Evolutionary conservation across 2,113 vertebrate genomes (phyloP).

Genomic region (Misgurnus anguillicaudatus): DNA sequence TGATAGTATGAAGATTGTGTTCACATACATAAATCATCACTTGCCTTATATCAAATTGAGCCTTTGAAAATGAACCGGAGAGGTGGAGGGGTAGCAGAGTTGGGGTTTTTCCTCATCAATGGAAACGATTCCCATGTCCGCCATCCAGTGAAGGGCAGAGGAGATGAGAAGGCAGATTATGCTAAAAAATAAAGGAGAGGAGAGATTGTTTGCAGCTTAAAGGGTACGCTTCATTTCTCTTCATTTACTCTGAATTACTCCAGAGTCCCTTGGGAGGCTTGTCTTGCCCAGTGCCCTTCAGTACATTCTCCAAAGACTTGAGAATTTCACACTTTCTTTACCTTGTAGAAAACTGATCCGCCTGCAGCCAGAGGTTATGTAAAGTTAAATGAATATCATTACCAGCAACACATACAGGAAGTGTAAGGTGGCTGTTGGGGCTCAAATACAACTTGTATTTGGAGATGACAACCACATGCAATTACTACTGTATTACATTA

Average conservation of each 20-base stretch:
- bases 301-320: constrained; percentile 20
- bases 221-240: constrained; percentile 39
- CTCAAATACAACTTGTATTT: background rate
- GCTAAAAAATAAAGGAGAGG: constrained; percentile 36
- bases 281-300: constrained; percentile 27
- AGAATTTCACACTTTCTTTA: constrained; percentile 31
- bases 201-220: constrained; percentile 41
- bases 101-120: constrained; percentile 27
- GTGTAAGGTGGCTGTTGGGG: background rate
- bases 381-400: background rate
- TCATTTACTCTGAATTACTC: constrained; percentile 42
- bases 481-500: too few species aligned
- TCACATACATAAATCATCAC: constrained; percentile 16
- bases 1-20: background rate
- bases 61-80: constrained; percentile 17
- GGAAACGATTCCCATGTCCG: constrained; percentile 17
- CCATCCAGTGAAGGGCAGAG: constrained; percentile 31
- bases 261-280: background rate
- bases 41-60: background rate
- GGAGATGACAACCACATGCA: too few species aligned
- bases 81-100: background rate
- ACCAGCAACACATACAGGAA: background rate
- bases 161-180: constrained; percentile 46
- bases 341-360: constrained; percentile 3
- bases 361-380: background rate